Evolutionary conservation across 1,140 invertebrate genomes (phyloP), one percentile per base, ranked within the genome.

Genomic region (Wiebesia pumilae): DNA sequence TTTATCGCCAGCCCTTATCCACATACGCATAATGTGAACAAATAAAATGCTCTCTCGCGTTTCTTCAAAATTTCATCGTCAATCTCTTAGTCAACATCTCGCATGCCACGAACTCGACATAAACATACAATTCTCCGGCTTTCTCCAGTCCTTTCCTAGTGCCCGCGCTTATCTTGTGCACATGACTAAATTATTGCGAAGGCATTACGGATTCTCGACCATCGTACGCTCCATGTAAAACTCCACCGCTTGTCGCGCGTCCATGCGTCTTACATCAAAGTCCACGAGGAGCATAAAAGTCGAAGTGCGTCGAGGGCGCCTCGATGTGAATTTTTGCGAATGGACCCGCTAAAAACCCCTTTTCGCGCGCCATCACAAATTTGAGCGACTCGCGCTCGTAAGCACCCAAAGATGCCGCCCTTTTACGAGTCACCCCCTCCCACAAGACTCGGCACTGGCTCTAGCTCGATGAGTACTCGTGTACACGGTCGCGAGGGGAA

Each of bases 51-150:
- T 30, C 33, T 54, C 80, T 12, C 85, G 19, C 69, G 79, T n/a
- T 77, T 40, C 85, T 78, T 86, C 80, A 86, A 86, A 86, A 67
- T 86, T 86, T 86, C 85, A 86, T 86, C 40, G 14, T 83, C 81
- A 86, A 86, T 86, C 81, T 86, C 81, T 86, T 86, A 86, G 80
- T 71, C 85, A 69, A 65, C 85, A 79, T 86, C 21, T 69, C 80
- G 58, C 58, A 86, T 83, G 81, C 85, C 71, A 86, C 85, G 85
- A 82, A 58, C 40, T 58, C 24, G 35, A 38, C 78, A 77, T 86
- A 86, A 86, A 86, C 78, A 81, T 86, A 33, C 77, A 71, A 85
- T 85, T 79, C 38, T 51, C 6, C 43, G 33, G 62, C 33, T 35
- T 0, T 21, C 35, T 24, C 35, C 12, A 4, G 33, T 3, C 69